Evolutionary conservation across 92 coral and sea anemone genomes (phyloP), one percentile per base, ranked within the genome.

Genomic region (Bergia sp.): DNA sequence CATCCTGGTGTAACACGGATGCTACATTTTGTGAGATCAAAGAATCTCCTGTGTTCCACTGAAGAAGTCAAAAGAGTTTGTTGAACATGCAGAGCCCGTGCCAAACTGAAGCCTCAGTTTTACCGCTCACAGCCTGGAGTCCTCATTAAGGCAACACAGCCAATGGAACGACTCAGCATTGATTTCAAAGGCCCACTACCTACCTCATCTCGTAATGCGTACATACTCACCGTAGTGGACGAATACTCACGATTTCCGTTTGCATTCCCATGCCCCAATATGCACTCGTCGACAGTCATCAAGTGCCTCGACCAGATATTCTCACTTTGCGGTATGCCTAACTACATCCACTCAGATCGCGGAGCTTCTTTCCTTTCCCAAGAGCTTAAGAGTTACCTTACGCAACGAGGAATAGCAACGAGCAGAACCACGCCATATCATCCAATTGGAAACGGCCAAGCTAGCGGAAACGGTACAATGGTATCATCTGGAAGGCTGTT

Each of bases 211-310:
- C 75, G 40, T 21, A 89, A 89, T 43, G 75, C 85, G 5, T 90
- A 85, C 73, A 36, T 84, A 29, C 89, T 89, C 47, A 83, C 84
- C 4, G 90, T 88, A 21, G 86, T 88, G 86, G 86, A 88, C 67
- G 86, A 88, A 44, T 89, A 89, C 41, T 89, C 92, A 41, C 78
- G 91, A 6, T 89, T 89, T 20, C 88, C 91, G 66, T 89, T 89
- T 73, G 91, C 82, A 36, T 89, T 89, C 42, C 77, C 92, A 7
- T 89, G 92, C 20, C 92, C 92, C 15, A 84, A 89, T 64, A 84
- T 89, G 88, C 65, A 76, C 39, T 49, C 89, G 16, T 41, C 85
- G 9, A 89, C 92, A 0, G 89, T 89, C 49, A 89, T 89, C 77
- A 89, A 85, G 89, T 84, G 84, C 79, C 85, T 89, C 0, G 89